Conservation (phyloP, 2,113 vertebrate genomes). For the Microtus pennsylvanicus region DNA sequence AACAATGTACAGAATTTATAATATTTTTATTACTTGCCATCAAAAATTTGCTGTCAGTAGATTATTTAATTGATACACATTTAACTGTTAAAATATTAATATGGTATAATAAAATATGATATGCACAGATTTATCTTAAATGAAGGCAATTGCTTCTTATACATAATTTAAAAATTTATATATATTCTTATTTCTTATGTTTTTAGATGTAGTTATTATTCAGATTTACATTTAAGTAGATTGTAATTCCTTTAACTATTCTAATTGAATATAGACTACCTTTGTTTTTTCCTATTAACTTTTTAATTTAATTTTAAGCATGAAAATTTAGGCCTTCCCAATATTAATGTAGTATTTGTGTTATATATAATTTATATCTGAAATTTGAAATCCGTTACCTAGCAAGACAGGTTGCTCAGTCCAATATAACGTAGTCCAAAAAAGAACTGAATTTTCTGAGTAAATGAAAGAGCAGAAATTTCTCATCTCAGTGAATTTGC, state of each 20-base stretch:
- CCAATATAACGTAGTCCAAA: neutral
- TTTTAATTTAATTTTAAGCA: conserved; percentile 37
- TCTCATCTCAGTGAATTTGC: conserved; percentile 32
- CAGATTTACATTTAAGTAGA: neutral
- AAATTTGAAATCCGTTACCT: neutral
- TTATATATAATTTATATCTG: neutral
- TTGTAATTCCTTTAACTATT: neutral
- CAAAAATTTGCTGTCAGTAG: neutral
- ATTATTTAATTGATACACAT: neutral
- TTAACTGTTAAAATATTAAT: neutral
- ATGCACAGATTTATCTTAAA: neutral
- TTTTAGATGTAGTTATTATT: neutral
- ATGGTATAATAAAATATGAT: neutral
- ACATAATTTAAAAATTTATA: neutral
- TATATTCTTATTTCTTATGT: neutral
- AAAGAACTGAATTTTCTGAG: neutral
- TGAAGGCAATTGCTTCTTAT: neutral
- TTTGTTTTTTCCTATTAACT: conserved; percentile 19
- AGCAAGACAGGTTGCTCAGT: neutral
- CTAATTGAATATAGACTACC: conserved; percentile 3
- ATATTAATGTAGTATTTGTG: neutral
- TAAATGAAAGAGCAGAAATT: neutral
- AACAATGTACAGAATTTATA: neutral
- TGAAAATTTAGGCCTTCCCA: neutral
- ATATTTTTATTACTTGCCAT: neutral